phyloP scores from a whole-genome alignment of 1,140 invertebrate genomes.

The Thaumatotibia leucotreta region DNA sequence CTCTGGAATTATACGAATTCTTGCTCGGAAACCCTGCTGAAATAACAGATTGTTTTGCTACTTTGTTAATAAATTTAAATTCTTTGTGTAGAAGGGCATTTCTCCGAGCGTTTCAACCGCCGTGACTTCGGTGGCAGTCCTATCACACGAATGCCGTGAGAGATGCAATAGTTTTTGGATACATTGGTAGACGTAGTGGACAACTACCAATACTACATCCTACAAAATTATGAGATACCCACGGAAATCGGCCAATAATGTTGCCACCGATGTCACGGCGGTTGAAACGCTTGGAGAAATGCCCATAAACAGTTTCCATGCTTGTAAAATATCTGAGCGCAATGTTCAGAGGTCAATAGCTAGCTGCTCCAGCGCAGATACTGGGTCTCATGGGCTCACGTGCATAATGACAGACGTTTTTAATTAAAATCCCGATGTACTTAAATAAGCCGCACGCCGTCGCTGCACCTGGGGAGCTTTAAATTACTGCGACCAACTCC shows the following conservation, averaged over 20 bases:
- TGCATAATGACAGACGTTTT: conserved; percentile 53
- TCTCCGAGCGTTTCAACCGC: no score
- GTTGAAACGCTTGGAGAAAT: no score
- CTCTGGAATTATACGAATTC: conserved; percentile 54
- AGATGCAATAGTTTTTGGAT: no score
- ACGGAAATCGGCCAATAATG: no score
- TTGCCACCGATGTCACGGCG: no score
- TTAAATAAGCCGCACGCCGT: conserved; percentile 52
- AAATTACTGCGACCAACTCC: conserved; percentile 39
- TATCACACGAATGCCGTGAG: no score
- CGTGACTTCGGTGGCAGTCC: no score
- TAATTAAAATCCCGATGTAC: conserved; percentile 67
- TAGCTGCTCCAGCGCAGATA: no score
- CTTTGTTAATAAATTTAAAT: conserved; percentile 22
- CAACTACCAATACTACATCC: no score
- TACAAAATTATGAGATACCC: no score
- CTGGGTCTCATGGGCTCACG: conserved; percentile 23
- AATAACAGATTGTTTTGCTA: conserved; percentile 29
- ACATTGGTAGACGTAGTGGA: no score
- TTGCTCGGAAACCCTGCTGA: conserved; percentile 27
- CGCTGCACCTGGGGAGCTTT: conserved; percentile 55
- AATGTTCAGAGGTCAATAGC: not conserved
- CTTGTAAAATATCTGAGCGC: not conserved
- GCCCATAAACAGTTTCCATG: conserved; percentile 6
- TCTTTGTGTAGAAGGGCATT: not conserved